Base-by-base conservation (phyloP, 2,797 vertebrate genomes). In the Phoeniculus purpureus region DNA sequence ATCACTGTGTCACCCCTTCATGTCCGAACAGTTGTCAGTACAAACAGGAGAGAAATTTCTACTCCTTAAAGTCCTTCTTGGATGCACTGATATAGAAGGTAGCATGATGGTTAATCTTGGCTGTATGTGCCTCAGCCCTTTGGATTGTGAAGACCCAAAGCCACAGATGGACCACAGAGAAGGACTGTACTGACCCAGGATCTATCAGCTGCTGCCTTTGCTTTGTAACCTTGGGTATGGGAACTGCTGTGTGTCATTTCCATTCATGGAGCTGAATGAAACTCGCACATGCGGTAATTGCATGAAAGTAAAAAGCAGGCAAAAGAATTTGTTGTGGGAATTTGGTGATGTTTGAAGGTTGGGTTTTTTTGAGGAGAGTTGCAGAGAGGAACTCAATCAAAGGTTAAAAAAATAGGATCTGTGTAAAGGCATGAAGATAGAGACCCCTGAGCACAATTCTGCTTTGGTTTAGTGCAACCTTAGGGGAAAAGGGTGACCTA, bases 151-250 rank as follows among this genome's bases (percentile, higher is more conserved):
- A 56, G n/a, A 23, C 13, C 40, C 32, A 48, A 51, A 75, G n/a
- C 31, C 50, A 23, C 31, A 64, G n/a, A 56, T 6, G 7, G 5
- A 43, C 31, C 31, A 13, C 3, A 37, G 45, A 76, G 62, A 26
- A 72, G 37, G 25, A 19, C 59, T 67, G 4, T 27, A 6, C 20
- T 52, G 78, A 79, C 21, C 43, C 10, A 62, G 3, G 21, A 3
- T 3, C 10, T 22, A 0, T 64, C 27, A 59, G 48, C 76, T 65
- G 32, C 26, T 65, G 65, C 0, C 0, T 52, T 90, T 64, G 32
- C 22, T 77, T 78, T 70, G 40, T 51, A 60, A 0, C 21, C 22
- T n/a, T 51, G 23, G 11, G 6, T 70, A n/a, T 31, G 7, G 1
- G 18, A 75, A 7, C 48, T 67, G 26, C 8, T 68, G 14, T 43